Percentiles rank a stretch among this genome's conserved stretches.
Conservation (phyloP, 2,797 vertebrate species). For the Pristis pectinata region DNA sequence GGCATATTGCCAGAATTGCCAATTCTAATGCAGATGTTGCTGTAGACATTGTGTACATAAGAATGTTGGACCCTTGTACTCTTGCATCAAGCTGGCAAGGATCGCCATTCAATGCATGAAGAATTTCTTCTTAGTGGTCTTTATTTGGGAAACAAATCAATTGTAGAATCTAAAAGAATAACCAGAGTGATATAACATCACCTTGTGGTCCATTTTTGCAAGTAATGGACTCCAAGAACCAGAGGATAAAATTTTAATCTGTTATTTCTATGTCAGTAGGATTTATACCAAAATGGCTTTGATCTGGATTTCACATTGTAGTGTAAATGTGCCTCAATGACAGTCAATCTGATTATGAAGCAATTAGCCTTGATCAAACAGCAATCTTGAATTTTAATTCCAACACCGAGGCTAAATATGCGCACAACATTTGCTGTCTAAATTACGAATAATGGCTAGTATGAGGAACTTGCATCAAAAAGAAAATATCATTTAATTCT, state of each 20-base stretch:
- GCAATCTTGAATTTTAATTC: conserved; percentile 9
- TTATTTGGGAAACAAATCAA: neutral
- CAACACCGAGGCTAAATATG: neutral
- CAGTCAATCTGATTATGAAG: conserved; percentile 1
- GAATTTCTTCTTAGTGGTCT: neutral
- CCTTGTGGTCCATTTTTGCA: neutral
- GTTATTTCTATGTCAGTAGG: neutral
- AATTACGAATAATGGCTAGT: neutral
- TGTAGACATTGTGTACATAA: too few species aligned
- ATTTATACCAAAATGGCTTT: conserved; percentile 10
- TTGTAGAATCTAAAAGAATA: neutral
- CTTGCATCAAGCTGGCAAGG: too few species aligned
- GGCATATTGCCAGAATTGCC: too few species aligned
- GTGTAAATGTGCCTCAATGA: neutral
- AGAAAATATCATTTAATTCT: neutral
- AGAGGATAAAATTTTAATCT: neutral
- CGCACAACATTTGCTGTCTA: neutral
- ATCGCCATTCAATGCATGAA: neutral
- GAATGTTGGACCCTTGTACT: too few species aligned
- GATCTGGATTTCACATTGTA: neutral
- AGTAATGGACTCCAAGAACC: neutral
- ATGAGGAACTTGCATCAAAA: neutral
- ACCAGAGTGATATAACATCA: neutral
- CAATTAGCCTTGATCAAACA: conserved; percentile 4
- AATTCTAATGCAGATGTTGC: too few species aligned